Evolutionary conservation across 1,140 invertebrate genomes (phyloP), one percentile per base, ranked within the genome.

Genomic region (Brachionus angularis): DNA sequence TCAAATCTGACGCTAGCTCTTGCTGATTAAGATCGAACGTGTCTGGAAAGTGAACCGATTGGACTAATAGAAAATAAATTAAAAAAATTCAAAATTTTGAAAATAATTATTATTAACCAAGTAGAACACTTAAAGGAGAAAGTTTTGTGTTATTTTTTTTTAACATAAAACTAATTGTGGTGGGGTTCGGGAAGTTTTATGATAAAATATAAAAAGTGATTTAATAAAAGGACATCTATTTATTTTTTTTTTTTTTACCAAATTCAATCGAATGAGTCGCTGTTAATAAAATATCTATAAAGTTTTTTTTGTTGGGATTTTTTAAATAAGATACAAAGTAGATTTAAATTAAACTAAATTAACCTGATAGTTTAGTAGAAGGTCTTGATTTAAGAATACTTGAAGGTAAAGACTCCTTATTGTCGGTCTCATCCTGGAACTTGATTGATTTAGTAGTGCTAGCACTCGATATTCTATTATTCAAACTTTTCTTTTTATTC

Each of bases 11-110:
- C 2, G 47, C 39, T 29, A 47, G 39, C 10, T 58, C 39, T 25
- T 58, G 36, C 18, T 7, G 18, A 18, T 58, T 58, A 8, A 58
- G 14, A 34, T 58, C 53, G 18, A 47, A 67, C 14, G 62, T 33
- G 42, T 67, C 62, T 12, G 62, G 62, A 67, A 67, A 67, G 36
- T 67, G 62, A 16, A 67, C 62, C 23, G 62, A 67, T 67, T 67
- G 62, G 18, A 67, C 62, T 67, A 27, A 18, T 23, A 44, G 14
- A 16, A 42, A 44, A 5, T 31, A 64, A 29, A 7, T 52, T 52
- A 52, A 52, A 52, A 52, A 52, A 52, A 42, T 10, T 16, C 39
- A 42, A 42, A 42, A 10, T 42, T 42, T 10, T 10, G 16, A 42
- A 10, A 42, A 16, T 42, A 12, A 18, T 61, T 25, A 61, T 31